Conservation (phyloP, 1,140 invertebrate species). For the Cyphomyrmex costatus region DNA sequence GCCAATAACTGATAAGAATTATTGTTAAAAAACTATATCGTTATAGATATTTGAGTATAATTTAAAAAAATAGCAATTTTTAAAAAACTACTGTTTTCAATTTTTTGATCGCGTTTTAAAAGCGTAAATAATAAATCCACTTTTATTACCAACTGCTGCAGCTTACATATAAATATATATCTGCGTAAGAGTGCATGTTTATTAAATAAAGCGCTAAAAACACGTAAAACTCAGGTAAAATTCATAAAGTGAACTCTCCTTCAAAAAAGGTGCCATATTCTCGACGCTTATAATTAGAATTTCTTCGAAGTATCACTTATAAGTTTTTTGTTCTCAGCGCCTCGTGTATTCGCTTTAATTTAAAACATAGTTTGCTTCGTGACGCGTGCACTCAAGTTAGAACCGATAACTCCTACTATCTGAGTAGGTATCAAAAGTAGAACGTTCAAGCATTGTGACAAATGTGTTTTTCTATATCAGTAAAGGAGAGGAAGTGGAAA, state of each 20-base stretch:
- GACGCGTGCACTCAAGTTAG: constrained; percentile 17
- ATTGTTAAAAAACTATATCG: no score
- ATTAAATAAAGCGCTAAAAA: background rate
- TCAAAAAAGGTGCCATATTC: background rate
- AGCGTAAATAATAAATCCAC: no score
- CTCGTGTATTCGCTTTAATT: constrained; percentile 9
- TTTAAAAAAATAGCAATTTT: no score
- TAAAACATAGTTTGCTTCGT: constrained; percentile 37
- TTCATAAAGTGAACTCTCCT: background rate
- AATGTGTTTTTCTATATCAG: background rate
- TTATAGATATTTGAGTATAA: no score
- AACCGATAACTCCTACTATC: constrained; percentile 46
- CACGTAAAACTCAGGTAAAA: background rate
- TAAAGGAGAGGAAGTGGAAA: background rate
- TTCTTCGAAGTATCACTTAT: constrained; percentile 23
- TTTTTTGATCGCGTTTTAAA: no score
- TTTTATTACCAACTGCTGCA: no score
- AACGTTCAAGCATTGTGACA: constrained; percentile 31
- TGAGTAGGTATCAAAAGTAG: constrained; percentile 59
- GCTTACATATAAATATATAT: no score
- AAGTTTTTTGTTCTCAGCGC: background rate
- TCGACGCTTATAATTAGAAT: constrained; percentile 13
- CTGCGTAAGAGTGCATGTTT: background rate
- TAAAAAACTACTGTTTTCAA: no score
- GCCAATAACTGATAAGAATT: no score